Conservation (phyloP, 2,888 invertebrate genomes). For the Polyommatus icarus region DNA sequence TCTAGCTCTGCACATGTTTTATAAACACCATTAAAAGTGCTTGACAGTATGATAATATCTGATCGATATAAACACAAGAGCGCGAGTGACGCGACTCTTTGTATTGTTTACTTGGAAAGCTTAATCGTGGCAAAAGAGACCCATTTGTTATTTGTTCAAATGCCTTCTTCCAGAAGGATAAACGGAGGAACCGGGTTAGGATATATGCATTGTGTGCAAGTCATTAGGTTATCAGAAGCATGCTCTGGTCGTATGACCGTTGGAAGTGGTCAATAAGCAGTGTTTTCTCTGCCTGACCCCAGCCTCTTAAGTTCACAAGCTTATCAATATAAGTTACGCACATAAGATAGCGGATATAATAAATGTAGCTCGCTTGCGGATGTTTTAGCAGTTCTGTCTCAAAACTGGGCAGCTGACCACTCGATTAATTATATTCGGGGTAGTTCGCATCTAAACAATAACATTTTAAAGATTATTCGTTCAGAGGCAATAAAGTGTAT, state of each 20-base stretch:
- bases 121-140: background rate
- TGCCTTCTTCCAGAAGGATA: slow-evolving; percentile 33
- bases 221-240: slow-evolving; percentile 69
- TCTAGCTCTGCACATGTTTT: slow-evolving; percentile 49
- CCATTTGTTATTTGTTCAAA: slow-evolving; percentile 19
- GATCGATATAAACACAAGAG: slow-evolving; percentile 51
- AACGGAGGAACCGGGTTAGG: slow-evolving; percentile 52
- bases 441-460: slow-evolving; percentile 12
- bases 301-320: slow-evolving; percentile 58
- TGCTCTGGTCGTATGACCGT: slow-evolving; percentile 58
- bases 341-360: slow-evolving; percentile 74
- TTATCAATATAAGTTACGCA: slow-evolving; percentile 68
- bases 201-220: slow-evolving; percentile 48
- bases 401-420: slow-evolving; percentile 50
- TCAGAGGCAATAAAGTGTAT: slow-evolving; percentile 5
- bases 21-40: slow-evolving; percentile 66
- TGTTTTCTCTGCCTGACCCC: slow-evolving; percentile 69
- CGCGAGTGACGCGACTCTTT: slow-evolving; percentile 36
- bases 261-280: slow-evolving; percentile 64
- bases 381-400: slow-evolving; percentile 62
- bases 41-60: slow-evolving; percentile 60
- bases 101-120: background rate
- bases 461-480: background rate
- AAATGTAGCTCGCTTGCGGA: slow-evolving; percentile 73
- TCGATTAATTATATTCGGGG: slow-evolving; percentile 32